phyloP scores from a whole-genome alignment of 2,113 vertebrate species.

The Ophiodon elongatus region DNA sequence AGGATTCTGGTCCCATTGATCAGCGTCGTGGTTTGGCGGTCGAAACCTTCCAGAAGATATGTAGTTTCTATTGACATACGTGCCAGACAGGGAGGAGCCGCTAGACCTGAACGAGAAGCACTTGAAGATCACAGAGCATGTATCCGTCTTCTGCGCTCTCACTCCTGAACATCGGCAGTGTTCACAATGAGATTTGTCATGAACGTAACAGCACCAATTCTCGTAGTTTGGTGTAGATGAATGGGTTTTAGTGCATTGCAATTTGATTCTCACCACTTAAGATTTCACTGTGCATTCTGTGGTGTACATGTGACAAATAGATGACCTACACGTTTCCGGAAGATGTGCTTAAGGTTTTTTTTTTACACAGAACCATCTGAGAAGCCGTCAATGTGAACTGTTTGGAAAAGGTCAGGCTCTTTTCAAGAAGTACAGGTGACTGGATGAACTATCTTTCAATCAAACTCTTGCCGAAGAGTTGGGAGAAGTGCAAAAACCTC shows the following conservation, averaged over 20 bases:
- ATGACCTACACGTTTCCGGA: not conserved
- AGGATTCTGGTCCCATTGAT: constrained; percentile 39
- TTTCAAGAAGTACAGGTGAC: not conserved
- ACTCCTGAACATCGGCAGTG: not conserved
- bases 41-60: constrained; percentile 37
- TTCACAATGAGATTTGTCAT: not conserved
- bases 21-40: constrained; percentile 26
- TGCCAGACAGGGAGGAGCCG: not conserved
- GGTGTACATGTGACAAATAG: not conserved
- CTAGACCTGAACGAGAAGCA: constrained; percentile 25
- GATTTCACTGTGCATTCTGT: not conserved
- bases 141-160: constrained; percentile 9
- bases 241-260: not conserved
- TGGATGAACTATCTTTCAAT: not conserved
- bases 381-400: not conserved
- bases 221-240: not conserved
- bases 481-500: not conserved
- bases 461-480: not conserved
- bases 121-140: constrained; percentile 24
- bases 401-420: too few relatives aligned
- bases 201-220: not conserved
- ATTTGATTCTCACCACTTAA: too few relatives aligned
- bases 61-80: constrained; percentile 40
- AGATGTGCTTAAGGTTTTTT: too few relatives aligned
- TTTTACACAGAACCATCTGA: too few relatives aligned